Evolutionary conservation across 2,797 vertebrate genomes (phyloP).

Genomic region (Gymnopithys bicolor): DNA sequence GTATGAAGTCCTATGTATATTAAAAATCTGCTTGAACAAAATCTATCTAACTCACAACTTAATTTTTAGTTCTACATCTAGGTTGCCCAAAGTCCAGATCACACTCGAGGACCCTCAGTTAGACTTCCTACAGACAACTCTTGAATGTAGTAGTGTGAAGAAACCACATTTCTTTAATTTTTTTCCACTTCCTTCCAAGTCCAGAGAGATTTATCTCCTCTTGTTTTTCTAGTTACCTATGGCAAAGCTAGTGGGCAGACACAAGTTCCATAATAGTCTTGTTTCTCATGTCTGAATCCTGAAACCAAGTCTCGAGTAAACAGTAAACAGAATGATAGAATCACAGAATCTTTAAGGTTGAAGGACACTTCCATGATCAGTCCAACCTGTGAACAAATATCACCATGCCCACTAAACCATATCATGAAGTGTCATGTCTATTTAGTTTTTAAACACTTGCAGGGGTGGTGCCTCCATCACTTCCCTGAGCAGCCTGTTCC

Average conservation of each 20-base stretch:
- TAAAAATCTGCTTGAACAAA: not conserved
- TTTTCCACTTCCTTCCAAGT: not conserved
- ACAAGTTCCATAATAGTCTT: not conserved
- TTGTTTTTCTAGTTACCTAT: not conserved
- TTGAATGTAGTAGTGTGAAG: not conserved
- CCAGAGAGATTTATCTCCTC: not conserved
- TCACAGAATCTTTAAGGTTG: not conserved
- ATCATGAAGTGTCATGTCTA: not conserved
- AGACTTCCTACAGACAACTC: not conserved
- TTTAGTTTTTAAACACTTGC: not conserved
- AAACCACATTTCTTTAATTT: not conserved
- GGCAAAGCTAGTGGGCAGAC: not conserved
- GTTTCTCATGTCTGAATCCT: not conserved
- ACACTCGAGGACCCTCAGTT: not conserved
- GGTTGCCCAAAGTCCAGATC: not conserved
- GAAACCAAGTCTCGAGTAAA: not conserved
- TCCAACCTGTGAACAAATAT: not conserved
- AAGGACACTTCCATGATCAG: rapidly evolving
- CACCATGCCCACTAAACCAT: not conserved
- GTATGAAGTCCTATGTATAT: not conserved
- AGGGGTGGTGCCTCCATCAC: not conserved
- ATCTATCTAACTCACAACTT: not conserved
- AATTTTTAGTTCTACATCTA: not conserved
- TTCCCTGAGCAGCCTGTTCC: not conserved
- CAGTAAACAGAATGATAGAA: not conserved